Evolutionary conservation across 2,113 vertebrate species (phyloP).

Genomic region (Platanista minor): DNA sequence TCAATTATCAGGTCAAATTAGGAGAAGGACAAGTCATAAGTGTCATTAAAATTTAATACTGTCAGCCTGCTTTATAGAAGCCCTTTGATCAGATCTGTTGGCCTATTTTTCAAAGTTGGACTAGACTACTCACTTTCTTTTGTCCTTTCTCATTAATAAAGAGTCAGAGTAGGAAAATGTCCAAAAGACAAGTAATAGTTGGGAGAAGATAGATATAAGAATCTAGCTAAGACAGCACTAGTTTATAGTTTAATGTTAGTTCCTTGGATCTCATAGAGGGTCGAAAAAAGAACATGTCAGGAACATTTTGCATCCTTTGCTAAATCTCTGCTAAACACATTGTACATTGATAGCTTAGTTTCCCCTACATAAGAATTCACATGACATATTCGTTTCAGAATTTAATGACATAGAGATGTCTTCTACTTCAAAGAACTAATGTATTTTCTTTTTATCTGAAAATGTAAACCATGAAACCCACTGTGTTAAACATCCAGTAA

Average conservation of each 20-base stretch:
- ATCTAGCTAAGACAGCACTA: background rate
- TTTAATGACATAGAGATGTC: background rate
- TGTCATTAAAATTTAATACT: background rate
- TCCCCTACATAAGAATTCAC: background rate
- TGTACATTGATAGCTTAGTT: background rate
- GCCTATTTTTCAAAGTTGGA: background rate
- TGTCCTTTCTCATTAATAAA: background rate
- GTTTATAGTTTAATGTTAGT: background rate
- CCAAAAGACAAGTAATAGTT: background rate
- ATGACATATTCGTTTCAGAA: background rate
- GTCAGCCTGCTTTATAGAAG: background rate
- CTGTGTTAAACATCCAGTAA: background rate
- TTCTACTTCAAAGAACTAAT: background rate
- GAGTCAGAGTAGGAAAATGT: background rate
- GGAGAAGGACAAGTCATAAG: background rate
- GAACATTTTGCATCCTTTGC: background rate
- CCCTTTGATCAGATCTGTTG: background rate
- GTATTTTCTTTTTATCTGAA: background rate
- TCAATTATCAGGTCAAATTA: background rate
- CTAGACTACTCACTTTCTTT: background rate
- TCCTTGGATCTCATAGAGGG: background rate
- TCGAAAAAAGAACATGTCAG: background rate
- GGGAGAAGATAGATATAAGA: background rate
- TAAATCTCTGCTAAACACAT: background rate
- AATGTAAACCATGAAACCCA: background rate